Evolutionary conservation across 2,113 vertebrate species (phyloP), one percentile per base, ranked within the genome.

Genomic region (Mus pahari): DNA sequence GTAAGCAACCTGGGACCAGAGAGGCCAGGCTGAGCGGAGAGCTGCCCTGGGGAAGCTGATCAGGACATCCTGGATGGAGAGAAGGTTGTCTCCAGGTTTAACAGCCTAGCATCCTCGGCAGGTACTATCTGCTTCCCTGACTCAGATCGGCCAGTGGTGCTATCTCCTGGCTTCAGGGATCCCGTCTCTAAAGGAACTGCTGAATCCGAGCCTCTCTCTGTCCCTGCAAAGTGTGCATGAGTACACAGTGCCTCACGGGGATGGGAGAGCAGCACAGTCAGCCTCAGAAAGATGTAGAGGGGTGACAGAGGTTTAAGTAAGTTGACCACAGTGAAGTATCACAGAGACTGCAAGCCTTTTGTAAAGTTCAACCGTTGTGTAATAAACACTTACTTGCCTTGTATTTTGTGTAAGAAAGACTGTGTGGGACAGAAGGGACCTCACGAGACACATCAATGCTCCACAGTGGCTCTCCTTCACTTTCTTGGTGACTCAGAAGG

Each of bases 1-100:
- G 86, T 68, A 79, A 89, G 82, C 45, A 42, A 86, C 55, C 68
- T 92, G 3, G 36, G 74, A 68, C 50, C 86, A 74, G 94, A 62
- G 86, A 81, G 77, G 70, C 33, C 0, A 1, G 45, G 48, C 13
- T 16, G 91, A 24, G 81, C 0, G 0, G 50, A 33, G 71, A 62
- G 81, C n/a, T 42, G 2, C 73, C 84, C 10, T 0, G 1, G 66
- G 66, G 33, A 83, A 84, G 42, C 79, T 7, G 26, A 16, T 42
- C 58, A 31, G 64, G 14, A 55, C 8, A 33, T 13, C 2, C 4
- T 0, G 5, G 48, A 55, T 26, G 10, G 60, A 28, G 64, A 86
- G 55, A 64, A 2, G 3, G 84, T 58, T 39, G 6, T 26, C 31
- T 36, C 17, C 5, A 24, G 6, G 1, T 39, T 31, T 78, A 9